Evolutionary conservation across 1,140 invertebrate genomes (phyloP).

Genomic region (Drosophila lacteicornis): DNA sequence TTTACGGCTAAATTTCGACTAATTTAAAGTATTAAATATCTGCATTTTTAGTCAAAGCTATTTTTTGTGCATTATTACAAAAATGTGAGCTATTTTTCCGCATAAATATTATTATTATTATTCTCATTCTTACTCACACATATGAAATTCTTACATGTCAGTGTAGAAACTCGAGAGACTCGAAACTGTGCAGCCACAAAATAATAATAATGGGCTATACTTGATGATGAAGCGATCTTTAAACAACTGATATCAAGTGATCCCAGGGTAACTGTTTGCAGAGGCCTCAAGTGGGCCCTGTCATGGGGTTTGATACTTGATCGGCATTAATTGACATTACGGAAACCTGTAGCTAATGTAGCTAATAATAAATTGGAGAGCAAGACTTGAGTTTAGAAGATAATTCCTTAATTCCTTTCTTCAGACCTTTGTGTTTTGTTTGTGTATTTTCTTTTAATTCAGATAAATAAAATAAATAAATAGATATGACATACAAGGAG

Average conservation of each 20-base stretch:
- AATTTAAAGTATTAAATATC: no score
- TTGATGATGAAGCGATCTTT: slow-evolving; percentile 18
- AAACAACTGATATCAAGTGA: slow-evolving; percentile 14
- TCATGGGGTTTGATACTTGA: slow-evolving; percentile 7
- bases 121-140: not conserved
- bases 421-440: not conserved
- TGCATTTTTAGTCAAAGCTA: no score
- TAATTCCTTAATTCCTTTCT: not conserved
- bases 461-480: not conserved
- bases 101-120: no score
- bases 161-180: not conserved
- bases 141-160: not conserved
- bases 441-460: no score
- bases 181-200: not conserved
- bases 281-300: slow-evolving; percentile 5
- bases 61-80: no score
- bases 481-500: not conserved
- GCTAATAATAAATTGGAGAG: not conserved
- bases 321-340: slow-evolving; percentile 1
- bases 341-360: not conserved
- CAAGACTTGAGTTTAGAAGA: not conserved
- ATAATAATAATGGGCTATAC: not conserved
- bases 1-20: no score
- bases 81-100: no score
- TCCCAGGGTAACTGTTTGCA: slow-evolving; percentile 8